Evolutionary conservation across 2,797 vertebrate genomes (phyloP).

Genomic region (Petrocephalus sullivani): DNA sequence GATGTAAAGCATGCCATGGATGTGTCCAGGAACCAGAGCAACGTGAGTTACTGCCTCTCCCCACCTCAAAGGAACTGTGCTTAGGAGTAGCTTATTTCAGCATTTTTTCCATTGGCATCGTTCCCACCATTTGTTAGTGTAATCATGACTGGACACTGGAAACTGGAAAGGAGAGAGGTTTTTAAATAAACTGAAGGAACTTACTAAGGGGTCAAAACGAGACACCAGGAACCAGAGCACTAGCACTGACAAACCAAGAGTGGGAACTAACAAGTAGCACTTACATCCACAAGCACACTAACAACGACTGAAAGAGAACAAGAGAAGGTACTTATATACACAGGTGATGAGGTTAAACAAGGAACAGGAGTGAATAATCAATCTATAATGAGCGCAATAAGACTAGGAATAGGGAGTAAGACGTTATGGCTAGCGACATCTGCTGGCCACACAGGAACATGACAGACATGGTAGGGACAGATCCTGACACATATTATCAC

Average conservation of each 20-base stretch:
- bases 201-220: background rate
- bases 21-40: conserved; percentile 88
- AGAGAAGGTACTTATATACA: background rate
- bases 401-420: background rate
- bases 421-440: background rate
- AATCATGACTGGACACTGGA: background rate
- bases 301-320: background rate
- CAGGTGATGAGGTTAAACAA: background rate
- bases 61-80: background rate
- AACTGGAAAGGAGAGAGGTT: background rate
- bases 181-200: background rate
- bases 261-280: background rate
- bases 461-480: background rate
- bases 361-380: background rate
- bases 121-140: background rate
- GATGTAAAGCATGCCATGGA: conserved; percentile 93
- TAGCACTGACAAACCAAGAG: background rate
- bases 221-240: background rate
- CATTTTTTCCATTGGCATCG: background rate
- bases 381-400: background rate
- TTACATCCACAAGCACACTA: background rate
- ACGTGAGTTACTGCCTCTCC: conserved; percentile 59
- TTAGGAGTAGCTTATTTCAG: background rate
- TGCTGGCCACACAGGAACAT: background rate
- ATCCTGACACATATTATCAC: background rate